Percentiles rank a stretch among this genome's conserved stretches.
Conservation (phyloP, 1,140 invertebrate species). For the Musca vetustissima region DNA sequence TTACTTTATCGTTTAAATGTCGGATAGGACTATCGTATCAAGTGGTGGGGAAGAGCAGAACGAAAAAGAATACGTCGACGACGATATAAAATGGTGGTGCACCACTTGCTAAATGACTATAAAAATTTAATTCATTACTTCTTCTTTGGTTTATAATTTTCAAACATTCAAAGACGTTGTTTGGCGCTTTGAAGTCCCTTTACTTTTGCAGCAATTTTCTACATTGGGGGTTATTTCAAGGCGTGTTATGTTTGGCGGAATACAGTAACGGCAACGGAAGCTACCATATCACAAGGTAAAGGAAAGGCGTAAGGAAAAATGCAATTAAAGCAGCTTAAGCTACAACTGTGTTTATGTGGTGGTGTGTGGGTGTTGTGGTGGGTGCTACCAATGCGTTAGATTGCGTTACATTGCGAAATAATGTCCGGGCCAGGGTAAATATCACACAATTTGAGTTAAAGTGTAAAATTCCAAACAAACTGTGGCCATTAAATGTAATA, state of each 20-base stretch:
- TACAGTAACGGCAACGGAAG: too few relatives aligned
- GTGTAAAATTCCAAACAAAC: conserved; percentile 22
- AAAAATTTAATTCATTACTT: conserved; percentile 16
- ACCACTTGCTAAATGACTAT: conserved; percentile 12
- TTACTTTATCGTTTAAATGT: neutral
- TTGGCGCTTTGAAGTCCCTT: neutral
- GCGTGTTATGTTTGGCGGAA: too few relatives aligned
- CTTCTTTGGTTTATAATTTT: neutral
- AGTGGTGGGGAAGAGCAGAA: too few relatives aligned
- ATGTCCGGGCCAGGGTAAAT: neutral
- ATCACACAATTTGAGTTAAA: conserved; percentile 21
- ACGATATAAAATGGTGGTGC: too few relatives aligned
- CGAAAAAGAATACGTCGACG: too few relatives aligned
- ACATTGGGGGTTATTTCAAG: too few relatives aligned
- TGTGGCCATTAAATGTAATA: conserved; percentile 21
- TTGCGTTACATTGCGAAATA: neutral
- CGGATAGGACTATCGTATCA: too few relatives aligned
- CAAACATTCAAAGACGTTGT: neutral
- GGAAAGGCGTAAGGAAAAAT: neutral
- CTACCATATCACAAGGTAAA: neutral
- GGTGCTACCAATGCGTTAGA: neutral
- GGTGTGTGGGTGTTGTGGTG: neutral
- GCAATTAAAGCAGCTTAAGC: conserved; percentile 14
- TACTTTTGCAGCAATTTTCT: neutral
- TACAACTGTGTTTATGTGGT: neutral